Base-by-base conservation (phyloP, 2,113 vertebrate genomes). In the Eclectus roratus region DNA sequence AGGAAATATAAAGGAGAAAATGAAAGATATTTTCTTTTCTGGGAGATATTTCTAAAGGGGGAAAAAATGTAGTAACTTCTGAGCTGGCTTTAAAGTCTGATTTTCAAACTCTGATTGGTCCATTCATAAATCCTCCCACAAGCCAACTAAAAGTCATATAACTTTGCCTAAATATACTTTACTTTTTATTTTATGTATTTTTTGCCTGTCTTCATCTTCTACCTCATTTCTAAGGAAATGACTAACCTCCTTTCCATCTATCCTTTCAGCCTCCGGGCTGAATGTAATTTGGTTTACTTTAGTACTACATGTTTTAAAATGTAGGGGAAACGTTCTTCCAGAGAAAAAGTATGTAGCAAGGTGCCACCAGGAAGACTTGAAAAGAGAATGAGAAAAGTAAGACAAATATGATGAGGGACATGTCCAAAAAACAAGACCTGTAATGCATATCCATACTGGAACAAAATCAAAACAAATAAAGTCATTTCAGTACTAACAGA, bases 21-120 rank as follows among this genome's bases (percentile, higher is more conserved):
- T 61, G 65, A 94, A 91, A 92, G 35, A 52, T 83, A 63, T 92
- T 91, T 95, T 93, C 52, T 94, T 93, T 92, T 76, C 73, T 55
- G 52, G 39, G 17, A 71, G 20, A 55, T 70, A n/a, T 94, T 96
- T 89, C 80, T 61, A 88, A 78, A 90, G 18, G 35, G 64, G 85
- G 17, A 15, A 25, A 56, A 85, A 84, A 74, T 21, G 21, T 65
- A 64, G 47, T 56, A 80, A 93, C 64, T 93, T 93, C 25, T 90
- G 50, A 66, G 56, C 17, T 80, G 29, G 28, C 65, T 95, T 93
- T 88, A 84, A 96, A 92, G 25, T 70, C 68, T 17, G 15, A 60
- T 78, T 92, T 90, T 91, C 39, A 96, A 12, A 74, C 43, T 88
- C 69, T 76, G 64, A 92, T 93, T 88, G 11, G 72, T 80, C 72